These are phyloP conservation scores for Plodia interpunctella DNA, from an alignment of 1,140 invertebrate species.

Conservation along the genomic window DNA sequence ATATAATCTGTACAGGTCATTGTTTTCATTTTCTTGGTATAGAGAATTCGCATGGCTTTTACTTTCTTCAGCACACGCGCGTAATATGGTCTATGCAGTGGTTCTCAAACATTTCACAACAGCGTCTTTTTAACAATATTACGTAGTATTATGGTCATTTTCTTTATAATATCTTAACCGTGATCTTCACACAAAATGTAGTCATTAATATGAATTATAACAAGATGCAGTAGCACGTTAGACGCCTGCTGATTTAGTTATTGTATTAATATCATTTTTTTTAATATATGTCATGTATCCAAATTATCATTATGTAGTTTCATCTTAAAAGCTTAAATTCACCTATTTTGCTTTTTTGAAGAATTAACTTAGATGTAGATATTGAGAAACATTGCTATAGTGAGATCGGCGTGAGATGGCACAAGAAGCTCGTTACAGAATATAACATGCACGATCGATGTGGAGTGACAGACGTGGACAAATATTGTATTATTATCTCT, in stretches of 20 bases:
- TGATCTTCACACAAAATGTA: too few species aligned
- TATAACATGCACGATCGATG: conserved; percentile 25
- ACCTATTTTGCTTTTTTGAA: too few species aligned
- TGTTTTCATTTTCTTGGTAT: conserved; percentile 31
- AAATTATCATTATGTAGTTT: too few species aligned
- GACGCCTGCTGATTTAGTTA: too few species aligned
- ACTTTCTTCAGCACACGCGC: conserved; percentile 32
- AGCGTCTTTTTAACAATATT: background rate
- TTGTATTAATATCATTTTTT: too few species aligned
- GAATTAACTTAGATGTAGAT: background rate
- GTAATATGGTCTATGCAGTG: conserved; percentile 3
- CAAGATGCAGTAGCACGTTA: too few species aligned
- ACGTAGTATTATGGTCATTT: too few species aligned
- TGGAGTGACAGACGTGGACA: conserved; percentile 18
- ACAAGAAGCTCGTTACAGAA: conserved; percentile 35
- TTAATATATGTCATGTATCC: too few species aligned
- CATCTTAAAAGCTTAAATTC: too few species aligned
- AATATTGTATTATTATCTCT: background rate
- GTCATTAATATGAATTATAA: too few species aligned
- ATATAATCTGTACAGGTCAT: conserved; percentile 34
- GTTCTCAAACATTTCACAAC: background rate
- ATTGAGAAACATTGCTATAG: conserved; percentile 21
- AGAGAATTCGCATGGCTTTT: conserved; percentile 34
- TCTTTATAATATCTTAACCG: too few species aligned
- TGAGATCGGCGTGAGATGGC: conserved; percentile 26